These are phyloP conservation scores for Meteorus colon DNA, from an alignment of 2,888 invertebrate species.

Conservation along the genomic window DNA sequence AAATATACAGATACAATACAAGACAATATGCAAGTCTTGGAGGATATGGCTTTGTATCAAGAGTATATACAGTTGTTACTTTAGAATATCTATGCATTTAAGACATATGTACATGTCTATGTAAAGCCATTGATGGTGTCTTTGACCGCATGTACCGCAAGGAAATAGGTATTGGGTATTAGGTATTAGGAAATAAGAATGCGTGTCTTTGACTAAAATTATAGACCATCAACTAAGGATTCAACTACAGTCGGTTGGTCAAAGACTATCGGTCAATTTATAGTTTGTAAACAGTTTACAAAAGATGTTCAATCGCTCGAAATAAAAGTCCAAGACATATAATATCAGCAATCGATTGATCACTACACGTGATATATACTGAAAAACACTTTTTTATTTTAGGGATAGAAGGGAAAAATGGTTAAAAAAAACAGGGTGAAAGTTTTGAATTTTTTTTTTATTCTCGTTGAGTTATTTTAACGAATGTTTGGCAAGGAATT, in stretches of 20 bases:
- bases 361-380: not conserved
- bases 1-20: not conserved
- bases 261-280: conserved; percentile 11
- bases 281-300: conserved; percentile 13
- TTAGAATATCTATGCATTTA: not conserved
- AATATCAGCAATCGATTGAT: not conserved
- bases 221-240: too few species aligned
- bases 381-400: too few species aligned
- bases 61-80: not conserved
- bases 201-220: too few species aligned
- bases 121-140: not conserved
- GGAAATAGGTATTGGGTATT: not conserved
- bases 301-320: not conserved
- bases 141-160: conserved; percentile 6
- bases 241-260: too few species aligned
- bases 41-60: conserved; percentile 16
- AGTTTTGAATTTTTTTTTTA: too few species aligned
- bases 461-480: too few species aligned
- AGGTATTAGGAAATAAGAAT: too few species aligned
- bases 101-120: not conserved
- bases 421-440: too few species aligned
- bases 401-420: too few species aligned
- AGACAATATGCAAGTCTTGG: not conserved
- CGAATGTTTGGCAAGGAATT: too few species aligned
- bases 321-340: not conserved